Conservation (phyloP, 2,113 vertebrate genomes). For the Ochotona princeps region DNA sequence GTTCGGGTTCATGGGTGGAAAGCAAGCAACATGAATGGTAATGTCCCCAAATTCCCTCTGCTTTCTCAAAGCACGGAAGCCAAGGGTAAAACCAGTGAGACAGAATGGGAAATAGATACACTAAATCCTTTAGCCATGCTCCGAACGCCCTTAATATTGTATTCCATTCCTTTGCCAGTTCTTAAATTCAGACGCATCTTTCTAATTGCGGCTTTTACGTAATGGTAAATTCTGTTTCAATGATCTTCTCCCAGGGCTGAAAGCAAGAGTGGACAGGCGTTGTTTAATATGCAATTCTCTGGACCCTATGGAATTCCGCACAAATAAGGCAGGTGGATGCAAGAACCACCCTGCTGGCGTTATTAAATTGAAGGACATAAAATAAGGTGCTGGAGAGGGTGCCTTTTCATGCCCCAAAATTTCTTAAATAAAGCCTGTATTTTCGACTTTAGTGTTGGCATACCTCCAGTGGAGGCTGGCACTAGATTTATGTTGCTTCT, state of each 20-base stretch:
- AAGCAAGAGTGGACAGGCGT: conserved; percentile 49
- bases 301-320: conserved; percentile 82
- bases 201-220: conserved; percentile 70
- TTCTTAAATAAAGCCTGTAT: conserved; percentile 70
- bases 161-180: conserved; percentile 47
- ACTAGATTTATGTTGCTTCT: conserved; percentile 70
- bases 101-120: not conserved
- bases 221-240: conserved; percentile 46
- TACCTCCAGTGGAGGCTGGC: conserved; percentile 76
- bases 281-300: conserved; percentile 74
- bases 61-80: conserved; percentile 65
- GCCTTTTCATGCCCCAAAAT: conserved; percentile 76
- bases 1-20: conserved; percentile 80
- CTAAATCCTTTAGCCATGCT: not conserved
- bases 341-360: conserved; percentile 81
- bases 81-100: not conserved
- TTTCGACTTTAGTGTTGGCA: conserved; percentile 59
- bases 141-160: not conserved
- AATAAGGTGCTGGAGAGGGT: conserved; percentile 77
- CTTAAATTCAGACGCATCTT: conserved; percentile 45
- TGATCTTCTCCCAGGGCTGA: conserved; percentile 56
- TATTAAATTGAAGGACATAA: conserved; percentile 82
- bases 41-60: conserved; percentile 75
- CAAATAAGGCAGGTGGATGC: conserved; percentile 85
- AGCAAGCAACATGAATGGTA: conserved; percentile 76